A percentile compares a stretch with the other conserved stretches of the same genome.
phyloP scores from a whole-genome alignment of 1,140 invertebrate genomes.

The Papilio aristodemus region DNA sequence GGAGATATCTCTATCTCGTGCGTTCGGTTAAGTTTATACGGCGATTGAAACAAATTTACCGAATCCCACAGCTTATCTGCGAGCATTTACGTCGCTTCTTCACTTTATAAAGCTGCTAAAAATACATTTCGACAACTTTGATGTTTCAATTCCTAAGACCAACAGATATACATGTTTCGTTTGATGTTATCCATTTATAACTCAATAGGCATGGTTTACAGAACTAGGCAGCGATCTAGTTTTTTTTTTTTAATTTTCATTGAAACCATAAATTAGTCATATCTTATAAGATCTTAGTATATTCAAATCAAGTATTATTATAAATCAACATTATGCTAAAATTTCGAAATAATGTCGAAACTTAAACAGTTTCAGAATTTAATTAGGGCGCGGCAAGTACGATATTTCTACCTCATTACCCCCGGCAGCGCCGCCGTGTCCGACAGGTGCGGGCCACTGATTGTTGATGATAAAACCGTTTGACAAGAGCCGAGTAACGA shows the following conservation, averaged over 20 bases:
- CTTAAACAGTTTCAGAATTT: slow-evolving; percentile 20
- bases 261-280: too few species aligned
- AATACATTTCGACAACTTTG: neutral
- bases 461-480: slow-evolving; percentile 14
- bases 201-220: too few species aligned
- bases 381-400: slow-evolving; percentile 7
- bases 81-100: slow-evolving; percentile 11
- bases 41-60: slow-evolving; percentile 44
- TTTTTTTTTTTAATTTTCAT: too few species aligned
- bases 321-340: neutral
- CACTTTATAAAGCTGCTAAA: slow-evolving; percentile 14
- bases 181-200: too few species aligned
- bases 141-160: neutral
- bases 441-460: slow-evolving; percentile 16
- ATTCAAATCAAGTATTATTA: neutral
- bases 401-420: slow-evolving; percentile 20
- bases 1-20: slow-evolving; percentile 45
- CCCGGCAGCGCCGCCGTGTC: neutral
- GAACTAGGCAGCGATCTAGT: too few species aligned
- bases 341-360: slow-evolving; percentile 17
- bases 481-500: neutral
- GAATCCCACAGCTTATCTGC: slow-evolving; percentile 31
- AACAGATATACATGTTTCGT: neutral
- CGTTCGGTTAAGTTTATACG: slow-evolving; percentile 46
- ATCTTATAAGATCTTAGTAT: neutral